Percentiles rank a stretch among this genome's conserved stretches.
phyloP scores from a whole-genome alignment of 1,140 invertebrate genomes.

The Drosophila kurseongensis region DNA sequence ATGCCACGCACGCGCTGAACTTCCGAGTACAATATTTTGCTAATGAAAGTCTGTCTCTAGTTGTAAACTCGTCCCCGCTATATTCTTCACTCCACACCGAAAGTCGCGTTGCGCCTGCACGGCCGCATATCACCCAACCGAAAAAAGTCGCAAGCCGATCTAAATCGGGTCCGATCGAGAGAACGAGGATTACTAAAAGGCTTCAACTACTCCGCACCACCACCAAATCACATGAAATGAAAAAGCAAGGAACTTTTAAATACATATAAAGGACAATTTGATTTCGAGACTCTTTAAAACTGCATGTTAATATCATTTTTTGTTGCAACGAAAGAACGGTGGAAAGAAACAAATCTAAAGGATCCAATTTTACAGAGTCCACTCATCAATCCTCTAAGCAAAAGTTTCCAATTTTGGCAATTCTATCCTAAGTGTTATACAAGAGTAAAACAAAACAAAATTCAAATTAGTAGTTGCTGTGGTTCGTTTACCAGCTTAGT shows the following conservation, averaged over 20 bases:
- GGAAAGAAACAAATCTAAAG: slow-evolving; percentile 31
- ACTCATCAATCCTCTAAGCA: slow-evolving; percentile 30
- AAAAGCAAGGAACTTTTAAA: slow-evolving; percentile 23
- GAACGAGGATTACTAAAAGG: slow-evolving; percentile 34
- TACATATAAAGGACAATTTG: slow-evolving; percentile 45
- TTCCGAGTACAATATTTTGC: slow-evolving; percentile 73
- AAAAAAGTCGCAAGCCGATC: slow-evolving; percentile 5
- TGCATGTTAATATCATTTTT: slow-evolving; percentile 32
- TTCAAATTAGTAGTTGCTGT: slow-evolving; percentile 30
- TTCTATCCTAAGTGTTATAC: slow-evolving; percentile 45
- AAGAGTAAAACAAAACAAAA: slow-evolving; percentile 5
- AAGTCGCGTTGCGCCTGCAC: slow-evolving; percentile 67
- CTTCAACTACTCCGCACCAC: slow-evolving; percentile 62
- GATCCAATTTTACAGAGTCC: slow-evolving; percentile 43
- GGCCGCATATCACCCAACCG: slow-evolving; percentile 59
- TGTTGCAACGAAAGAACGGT: slow-evolving; percentile 19
- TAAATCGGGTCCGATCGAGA: slow-evolving; percentile 9
- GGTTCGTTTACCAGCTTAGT: slow-evolving; percentile 40
- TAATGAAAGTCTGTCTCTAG: slow-evolving; percentile 72
- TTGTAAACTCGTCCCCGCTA: slow-evolving; percentile 22
- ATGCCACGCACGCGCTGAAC: slow-evolving; percentile 69
- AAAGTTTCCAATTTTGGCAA: slow-evolving; percentile 36
- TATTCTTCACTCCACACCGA: slow-evolving; percentile 10
- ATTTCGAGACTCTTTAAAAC: slow-evolving; percentile 31
- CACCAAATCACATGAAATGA: slow-evolving; percentile 32